Evolutionary conservation across 2,113 vertebrate genomes (phyloP), one percentile per base, ranked within the genome.

Genomic region (Cichladusa arquata): DNA sequence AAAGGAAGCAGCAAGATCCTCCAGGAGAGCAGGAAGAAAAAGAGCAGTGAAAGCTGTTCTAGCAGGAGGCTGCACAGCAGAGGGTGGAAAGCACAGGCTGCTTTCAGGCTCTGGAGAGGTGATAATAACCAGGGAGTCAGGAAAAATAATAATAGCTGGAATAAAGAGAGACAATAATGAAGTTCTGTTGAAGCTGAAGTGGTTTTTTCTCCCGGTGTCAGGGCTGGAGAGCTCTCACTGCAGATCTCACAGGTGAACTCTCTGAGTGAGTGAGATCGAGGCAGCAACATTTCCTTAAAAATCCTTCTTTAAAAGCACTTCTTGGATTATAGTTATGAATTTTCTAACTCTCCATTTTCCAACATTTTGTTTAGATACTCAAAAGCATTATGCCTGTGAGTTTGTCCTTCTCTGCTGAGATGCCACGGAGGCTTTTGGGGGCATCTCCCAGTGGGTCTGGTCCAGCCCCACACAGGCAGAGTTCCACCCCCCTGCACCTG

Each of bases 391-490:
- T 26, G 28, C 26, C 54, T 42, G 17, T 9, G 48, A 69, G 58
- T 24, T 72, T 42, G 19, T 45, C 20, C 29, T 44, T 73, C 65
- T 18, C 65, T 8, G 5, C 12, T 38, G 73, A 28, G 47, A 8
- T 33, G n/a, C 20, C 50, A 28, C 0, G 0, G 57, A 62, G 50
- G 33, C 9, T 54, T 58, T 73, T 16, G 47, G 36, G 54, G 24
- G 26, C 25, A 8, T 29, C 12, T 31, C 48, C 28, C 6, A 12
- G 19, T 2, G 12, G 34, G 6, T 28, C 53, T 56, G 60, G 7
- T 47, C 45, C 74, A 60, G 34, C 33, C 7, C 0, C 66, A 4
- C 25, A 3, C 0, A 0, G 22, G 19, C 0, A 8, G 36, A 25
- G 51, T 14, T 29, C 36, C 6, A 3, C 17, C 44, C 7, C 31